A percentile compares a stretch with the other conserved stretches of the same genome.
These are phyloP conservation scores for Capitulum mitella DNA, from an alignment of 2,888 invertebrate species.

Conservation along the genomic window DNA sequence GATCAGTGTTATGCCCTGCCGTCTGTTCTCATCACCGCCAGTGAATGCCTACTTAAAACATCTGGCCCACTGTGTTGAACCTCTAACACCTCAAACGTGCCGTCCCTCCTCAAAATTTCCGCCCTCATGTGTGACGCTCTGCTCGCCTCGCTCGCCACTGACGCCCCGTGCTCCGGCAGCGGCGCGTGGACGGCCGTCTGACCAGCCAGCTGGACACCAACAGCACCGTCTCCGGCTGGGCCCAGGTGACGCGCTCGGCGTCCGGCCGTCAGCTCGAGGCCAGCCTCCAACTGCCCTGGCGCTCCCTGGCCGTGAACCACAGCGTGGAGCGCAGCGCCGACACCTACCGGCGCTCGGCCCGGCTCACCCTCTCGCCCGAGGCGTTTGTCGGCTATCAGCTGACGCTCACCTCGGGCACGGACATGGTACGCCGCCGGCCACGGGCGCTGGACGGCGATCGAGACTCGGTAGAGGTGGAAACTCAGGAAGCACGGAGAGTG, in stretches of 20 bases:
- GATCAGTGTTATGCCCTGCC: too few relatives aligned
- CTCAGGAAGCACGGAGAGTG: too few relatives aligned
- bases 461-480: too few relatives aligned
- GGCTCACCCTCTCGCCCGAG: neutral
- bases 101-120: too few relatives aligned
- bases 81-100: too few relatives aligned
- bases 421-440: neutral
- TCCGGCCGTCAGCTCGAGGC: neutral
- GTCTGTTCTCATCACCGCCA: too few relatives aligned
- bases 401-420: neutral
- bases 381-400: neutral
- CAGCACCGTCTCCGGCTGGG: neutral
- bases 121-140: too few relatives aligned
- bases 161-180: neutral
- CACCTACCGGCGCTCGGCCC: neutral
- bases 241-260: neutral
- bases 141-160: too few relatives aligned
- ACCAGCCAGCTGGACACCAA: neutral
- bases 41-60: too few relatives aligned
- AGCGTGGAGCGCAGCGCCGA: neutral
- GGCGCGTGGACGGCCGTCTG: neutral
- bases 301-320: neutral
- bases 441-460: too few relatives aligned
- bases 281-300: neutral
- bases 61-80: too few relatives aligned